Percentiles rank a stretch among this genome's conserved stretches.
phyloP scores from a whole-genome alignment of 1,140 invertebrate species.

The Drosophila mojavensis region DNA sequence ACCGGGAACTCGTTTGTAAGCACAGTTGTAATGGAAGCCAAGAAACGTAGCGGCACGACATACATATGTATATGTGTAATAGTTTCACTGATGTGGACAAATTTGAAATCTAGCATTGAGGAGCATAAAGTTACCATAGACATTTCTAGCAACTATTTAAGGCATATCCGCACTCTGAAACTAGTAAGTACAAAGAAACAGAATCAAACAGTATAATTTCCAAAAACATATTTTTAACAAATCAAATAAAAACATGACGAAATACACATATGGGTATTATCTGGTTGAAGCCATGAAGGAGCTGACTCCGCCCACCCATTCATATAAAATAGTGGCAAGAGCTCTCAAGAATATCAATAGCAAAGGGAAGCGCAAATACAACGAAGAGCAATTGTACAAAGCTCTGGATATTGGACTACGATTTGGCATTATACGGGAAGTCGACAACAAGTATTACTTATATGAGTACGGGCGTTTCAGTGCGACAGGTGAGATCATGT shows the following conservation, averaged over 20 bases:
- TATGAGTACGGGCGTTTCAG: constrained; percentile 35
- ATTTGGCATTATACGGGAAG: constrained; percentile 46
- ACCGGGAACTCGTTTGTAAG: no score
- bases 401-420: constrained; percentile 41
- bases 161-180: no score
- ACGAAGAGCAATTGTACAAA: constrained; percentile 21
- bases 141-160: no score
- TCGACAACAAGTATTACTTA: constrained; percentile 53
- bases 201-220: no score
- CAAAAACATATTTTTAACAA: background rate
- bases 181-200: no score
- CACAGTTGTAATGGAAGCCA: no score
- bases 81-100: no score
- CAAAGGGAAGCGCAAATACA: constrained; percentile 17
- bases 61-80: no score
- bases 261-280: constrained; percentile 35
- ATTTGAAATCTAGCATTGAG: no score
- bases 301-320: constrained; percentile 33
- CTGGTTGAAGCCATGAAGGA: constrained; percentile 27
- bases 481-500: constrained; percentile 3
- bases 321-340: constrained; percentile 25
- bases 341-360: constrained; percentile 13
- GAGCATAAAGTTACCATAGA: no score
- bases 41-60: no score
- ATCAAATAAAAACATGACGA: background rate